Evolutionary conservation across 2,888 invertebrate species (phyloP).

Genomic region (Ctena decussata): DNA sequence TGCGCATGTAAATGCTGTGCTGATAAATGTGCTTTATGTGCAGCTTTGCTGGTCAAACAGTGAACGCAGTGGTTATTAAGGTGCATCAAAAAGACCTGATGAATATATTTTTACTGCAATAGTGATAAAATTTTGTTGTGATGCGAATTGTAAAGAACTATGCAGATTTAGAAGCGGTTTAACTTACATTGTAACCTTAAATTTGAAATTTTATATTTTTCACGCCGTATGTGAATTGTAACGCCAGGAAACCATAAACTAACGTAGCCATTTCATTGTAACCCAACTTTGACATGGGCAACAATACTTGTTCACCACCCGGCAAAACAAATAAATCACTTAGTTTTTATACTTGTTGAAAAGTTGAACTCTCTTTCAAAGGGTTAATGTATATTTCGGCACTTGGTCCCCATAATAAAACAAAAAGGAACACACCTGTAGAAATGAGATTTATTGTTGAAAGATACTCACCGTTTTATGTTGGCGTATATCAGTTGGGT

Average conservation of each 20-base stretch:
- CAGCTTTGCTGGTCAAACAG: too few relatives aligned
- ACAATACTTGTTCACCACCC: conserved; percentile 3
- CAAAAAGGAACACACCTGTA: background rate
- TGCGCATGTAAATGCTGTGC: too few relatives aligned
- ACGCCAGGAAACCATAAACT: background rate
- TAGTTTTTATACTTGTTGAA: background rate
- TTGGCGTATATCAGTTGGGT: too few relatives aligned
- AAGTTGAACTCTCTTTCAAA: background rate
- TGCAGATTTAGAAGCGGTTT: background rate
- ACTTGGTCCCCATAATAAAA: conserved; percentile 1
- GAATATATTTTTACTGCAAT: too few relatives aligned
- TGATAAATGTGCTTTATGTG: too few relatives aligned
- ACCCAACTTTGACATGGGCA: background rate
- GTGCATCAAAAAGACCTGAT: too few relatives aligned
- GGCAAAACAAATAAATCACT: conserved; percentile 1
- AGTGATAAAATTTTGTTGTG: too few relatives aligned
- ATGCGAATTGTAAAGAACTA: too few relatives aligned
- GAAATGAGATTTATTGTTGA: too few relatives aligned
- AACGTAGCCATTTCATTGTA: background rate
- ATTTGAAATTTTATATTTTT: background rate
- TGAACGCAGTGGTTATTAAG: too few relatives aligned
- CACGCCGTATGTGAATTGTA: background rate
- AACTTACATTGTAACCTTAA: background rate
- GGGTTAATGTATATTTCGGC: conserved; percentile 7
- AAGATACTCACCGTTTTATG: too few relatives aligned